Evolutionary conservation across 2,797 vertebrate genomes (phyloP).

Genomic region (Scolopax bukidnonensis): DNA sequence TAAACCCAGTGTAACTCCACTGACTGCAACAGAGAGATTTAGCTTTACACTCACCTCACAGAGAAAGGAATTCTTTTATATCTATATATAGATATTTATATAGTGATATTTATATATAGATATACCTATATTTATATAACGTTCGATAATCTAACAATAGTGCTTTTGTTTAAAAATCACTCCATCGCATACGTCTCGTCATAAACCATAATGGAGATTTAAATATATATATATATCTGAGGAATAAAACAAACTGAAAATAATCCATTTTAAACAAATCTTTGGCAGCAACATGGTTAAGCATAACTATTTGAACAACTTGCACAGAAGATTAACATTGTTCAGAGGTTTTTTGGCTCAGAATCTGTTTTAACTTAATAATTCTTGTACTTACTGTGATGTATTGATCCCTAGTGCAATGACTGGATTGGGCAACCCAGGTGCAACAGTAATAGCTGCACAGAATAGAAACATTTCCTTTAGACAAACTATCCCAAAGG

Average conservation of each 20-base stretch:
- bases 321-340: constrained; percentile 82
- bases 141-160: constrained; percentile 64
- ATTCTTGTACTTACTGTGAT: constrained; percentile 86
- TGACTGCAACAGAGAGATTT: not conserved
- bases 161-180: constrained; percentile 52
- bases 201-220: constrained; percentile 56
- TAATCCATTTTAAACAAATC: constrained; percentile 77
- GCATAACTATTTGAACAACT: constrained; percentile 77
- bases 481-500: constrained; percentile 95
- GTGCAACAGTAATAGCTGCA: constrained; percentile 95
- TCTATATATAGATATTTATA: constrained; percentile 72
- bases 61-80: constrained; percentile 48
- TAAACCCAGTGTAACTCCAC: not conserved
- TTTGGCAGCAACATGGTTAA: constrained; percentile 82
- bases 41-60: not conserved
- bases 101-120: constrained; percentile 73
- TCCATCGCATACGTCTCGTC: constrained; percentile 44
- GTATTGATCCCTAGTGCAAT: constrained; percentile 91
- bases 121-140: constrained; percentile 64
- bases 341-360: constrained; percentile 82
- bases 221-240: constrained; percentile 53
- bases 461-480: constrained; percentile 99
- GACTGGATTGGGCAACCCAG: constrained; percentile 92
- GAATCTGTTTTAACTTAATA: constrained; percentile 82
- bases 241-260: constrained; percentile 68